Percentiles rank a stretch among this genome's conserved stretches.
These are phyloP conservation scores for Syngnathus rostellatus DNA, from an alignment of 2,797 vertebrate genomes.

Conservation along the genomic window DNA sequence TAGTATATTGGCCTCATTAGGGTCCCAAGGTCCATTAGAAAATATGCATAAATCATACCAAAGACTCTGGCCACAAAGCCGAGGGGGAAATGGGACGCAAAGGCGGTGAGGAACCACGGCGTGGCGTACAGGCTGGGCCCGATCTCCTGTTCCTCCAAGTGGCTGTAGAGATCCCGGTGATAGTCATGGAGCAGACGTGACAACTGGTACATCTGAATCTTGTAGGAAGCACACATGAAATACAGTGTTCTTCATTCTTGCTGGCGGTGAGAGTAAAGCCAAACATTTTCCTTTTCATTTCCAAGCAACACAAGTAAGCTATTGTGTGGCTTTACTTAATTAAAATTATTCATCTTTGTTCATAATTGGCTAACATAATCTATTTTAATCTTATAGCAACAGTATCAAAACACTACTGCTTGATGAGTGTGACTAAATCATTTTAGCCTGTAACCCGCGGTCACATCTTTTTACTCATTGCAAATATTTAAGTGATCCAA, in stretches of 20 bases:
- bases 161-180: slow-evolving; percentile 86
- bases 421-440: not conserved
- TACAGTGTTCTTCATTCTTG: not conserved
- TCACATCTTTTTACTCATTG: not conserved
- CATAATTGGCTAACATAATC: not conserved
- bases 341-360: not conserved
- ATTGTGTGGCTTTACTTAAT: not conserved
- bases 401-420: not conserved
- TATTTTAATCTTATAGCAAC: not conserved
- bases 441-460: not conserved
- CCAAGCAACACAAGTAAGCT: not conserved
- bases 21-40: no score
- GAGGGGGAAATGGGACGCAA: slow-evolving; percentile 92
- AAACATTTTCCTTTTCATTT: not conserved
- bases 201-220: slow-evolving; percentile 99
- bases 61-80: slow-evolving; percentile 96
- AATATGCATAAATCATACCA: slow-evolving; percentile 64
- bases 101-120: slow-evolving; percentile 95
- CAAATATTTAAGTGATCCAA: not conserved
- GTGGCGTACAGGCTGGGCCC: slow-evolving; percentile 94
- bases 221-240: slow-evolving; percentile 12
- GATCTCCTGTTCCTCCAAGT: slow-evolving; percentile 90
- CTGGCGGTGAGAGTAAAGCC: not conserved
- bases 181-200: slow-evolving; percentile 94
- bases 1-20: no score